A percentile compares a stretch with the other conserved stretches of the same genome.
phyloP scores from a whole-genome alignment of 2,888 invertebrate species.

The Ypsolopha scabrella region DNA sequence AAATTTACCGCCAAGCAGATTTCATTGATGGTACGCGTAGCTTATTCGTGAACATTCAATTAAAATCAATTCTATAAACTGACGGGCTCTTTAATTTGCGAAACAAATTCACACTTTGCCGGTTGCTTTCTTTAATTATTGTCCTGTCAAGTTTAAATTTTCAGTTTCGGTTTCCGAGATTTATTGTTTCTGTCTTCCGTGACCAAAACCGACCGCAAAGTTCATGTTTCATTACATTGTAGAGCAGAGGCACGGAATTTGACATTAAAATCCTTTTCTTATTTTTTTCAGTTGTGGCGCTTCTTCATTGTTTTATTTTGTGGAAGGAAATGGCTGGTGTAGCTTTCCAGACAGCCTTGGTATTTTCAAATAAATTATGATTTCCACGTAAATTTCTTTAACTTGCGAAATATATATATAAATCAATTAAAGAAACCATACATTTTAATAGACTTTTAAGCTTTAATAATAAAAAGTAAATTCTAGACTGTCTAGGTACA shows the following conservation, averaged over 20 bases:
- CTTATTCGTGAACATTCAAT: too few relatives aligned
- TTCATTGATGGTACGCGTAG: too few relatives aligned
- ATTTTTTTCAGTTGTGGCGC: constrained; percentile 4
- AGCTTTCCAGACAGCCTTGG: not conserved
- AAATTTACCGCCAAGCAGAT: too few relatives aligned
- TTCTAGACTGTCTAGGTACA: too few relatives aligned
- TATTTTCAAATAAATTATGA: not conserved
- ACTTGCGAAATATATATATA: not conserved
- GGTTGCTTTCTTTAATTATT: constrained; percentile 12
- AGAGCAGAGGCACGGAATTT: constrained; percentile 14
- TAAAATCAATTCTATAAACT: too few relatives aligned
- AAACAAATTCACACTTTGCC: too few relatives aligned
- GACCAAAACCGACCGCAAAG: constrained; percentile 14
- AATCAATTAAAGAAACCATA: too few relatives aligned
- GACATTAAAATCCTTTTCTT: constrained; percentile 13
- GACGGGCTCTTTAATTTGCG: too few relatives aligned
- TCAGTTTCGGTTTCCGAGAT: not conserved
- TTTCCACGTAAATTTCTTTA: not conserved
- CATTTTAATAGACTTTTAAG: too few relatives aligned
- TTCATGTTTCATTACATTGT: constrained; percentile 24
- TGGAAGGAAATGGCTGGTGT: not conserved
- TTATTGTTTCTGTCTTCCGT: constrained; percentile 10
- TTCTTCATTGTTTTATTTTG: constrained; percentile 5
- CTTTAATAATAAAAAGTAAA: too few relatives aligned
- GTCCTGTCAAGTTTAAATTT: not conserved